These are phyloP conservation scores for Athene cunicularia DNA, from an alignment of 2,113 vertebrate species.

Conservation along the genomic window DNA sequence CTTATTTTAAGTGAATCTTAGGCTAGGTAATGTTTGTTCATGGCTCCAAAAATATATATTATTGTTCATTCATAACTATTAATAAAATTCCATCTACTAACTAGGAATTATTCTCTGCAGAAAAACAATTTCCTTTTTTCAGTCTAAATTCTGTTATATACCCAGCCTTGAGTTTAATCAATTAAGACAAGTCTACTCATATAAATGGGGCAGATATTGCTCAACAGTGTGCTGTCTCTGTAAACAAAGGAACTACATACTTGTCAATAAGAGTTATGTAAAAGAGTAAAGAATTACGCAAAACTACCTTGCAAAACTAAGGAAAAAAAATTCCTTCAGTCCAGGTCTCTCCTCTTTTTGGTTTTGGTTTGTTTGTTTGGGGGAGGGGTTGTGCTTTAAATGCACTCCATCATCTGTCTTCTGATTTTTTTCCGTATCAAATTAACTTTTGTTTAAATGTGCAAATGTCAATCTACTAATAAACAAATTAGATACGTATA, in stretches of 20 bases:
- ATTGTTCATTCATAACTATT: not conserved
- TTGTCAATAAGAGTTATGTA: not conserved
- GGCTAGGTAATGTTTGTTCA: not conserved
- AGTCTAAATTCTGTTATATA: not conserved
- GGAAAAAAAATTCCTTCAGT: not conserved
- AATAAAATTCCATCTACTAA: not conserved
- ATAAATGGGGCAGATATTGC: not conserved
- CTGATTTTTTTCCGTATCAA: not conserved
- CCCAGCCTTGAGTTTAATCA: not conserved
- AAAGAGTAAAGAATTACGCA: not conserved
- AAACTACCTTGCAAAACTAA: not conserved
- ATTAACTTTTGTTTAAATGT: not conserved
- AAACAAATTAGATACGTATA: not conserved
- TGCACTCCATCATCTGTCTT: not conserved
- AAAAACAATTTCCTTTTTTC: not conserved
- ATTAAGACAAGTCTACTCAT: not conserved
- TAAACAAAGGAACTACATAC: not conserved
- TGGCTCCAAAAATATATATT: not conserved
- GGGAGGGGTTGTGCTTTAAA: not conserved
- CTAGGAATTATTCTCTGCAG: not conserved
- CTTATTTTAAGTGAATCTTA: not conserved
- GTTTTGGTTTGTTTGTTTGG: not conserved
- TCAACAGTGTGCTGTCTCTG: not conserved
- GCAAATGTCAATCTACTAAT: not conserved
- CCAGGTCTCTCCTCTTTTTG: not conserved